Base-by-base conservation (phyloP, 2,888 invertebrate genomes). In the Melanostoma scalare region DNA sequence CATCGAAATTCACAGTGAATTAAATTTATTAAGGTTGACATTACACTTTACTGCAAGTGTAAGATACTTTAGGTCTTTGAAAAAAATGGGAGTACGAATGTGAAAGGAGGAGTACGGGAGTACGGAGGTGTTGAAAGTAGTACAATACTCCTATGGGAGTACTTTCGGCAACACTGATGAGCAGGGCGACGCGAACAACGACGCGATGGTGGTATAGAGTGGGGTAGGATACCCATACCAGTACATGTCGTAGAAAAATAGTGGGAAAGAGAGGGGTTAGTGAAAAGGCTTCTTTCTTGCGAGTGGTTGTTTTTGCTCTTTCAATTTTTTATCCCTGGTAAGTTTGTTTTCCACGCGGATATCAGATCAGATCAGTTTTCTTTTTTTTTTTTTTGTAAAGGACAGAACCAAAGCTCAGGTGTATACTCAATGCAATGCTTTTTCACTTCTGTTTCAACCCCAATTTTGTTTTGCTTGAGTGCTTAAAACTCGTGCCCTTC, bases 291-390 rank as follows among this genome's bases (percentile, higher is more conserved):
- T 33, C 31, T 40, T n/a, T 58, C 42, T 42, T 58, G 9, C 42
- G n/a, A 9, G 9, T 38, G 5, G 38, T 46, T 63, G 48, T 36
- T 42, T 61, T 48, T 40, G 36, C 50, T 48, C 63, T 50, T 50
- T 50, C 31, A 50, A 50, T 38, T 63, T 63, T 38, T 30, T 31
- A 50, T 38, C 50, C 63, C 48, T 63, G 36, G 50, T 50, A 50
- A 0, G 38, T 20, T 20, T 38, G 38, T 30, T 63, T 63, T 63
- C 5, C 46, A 48, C 61, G 10, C 8, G 6, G 36, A 20, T 20
- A 20, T 20, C 44, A 61, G 61, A 46, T 63, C 36, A 30, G 50
- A 63, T 46, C 61, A 30, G 8, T 30, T 30, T 50, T 9, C 0
- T 46, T 5, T 46, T 61, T 2, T 30, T 30, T 50, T 9, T 2